phyloP scores from a whole-genome alignment of 1,140 invertebrate species.

The Diprion similis region DNA sequence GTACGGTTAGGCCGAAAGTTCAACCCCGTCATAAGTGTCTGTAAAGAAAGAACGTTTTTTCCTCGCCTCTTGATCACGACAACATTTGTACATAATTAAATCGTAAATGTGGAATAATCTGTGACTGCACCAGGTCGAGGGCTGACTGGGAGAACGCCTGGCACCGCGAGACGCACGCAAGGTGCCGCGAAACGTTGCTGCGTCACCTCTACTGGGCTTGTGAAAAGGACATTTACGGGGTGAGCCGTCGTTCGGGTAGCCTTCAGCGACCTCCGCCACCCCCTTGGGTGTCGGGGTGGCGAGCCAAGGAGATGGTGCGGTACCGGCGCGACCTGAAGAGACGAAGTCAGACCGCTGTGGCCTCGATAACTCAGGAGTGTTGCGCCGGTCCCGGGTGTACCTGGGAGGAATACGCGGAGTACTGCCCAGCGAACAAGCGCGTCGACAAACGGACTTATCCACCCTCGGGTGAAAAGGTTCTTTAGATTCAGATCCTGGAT shows the following conservation, averaged over 20 bases:
- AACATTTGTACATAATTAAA: too few species aligned
- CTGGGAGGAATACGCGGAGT: conserved; percentile 72
- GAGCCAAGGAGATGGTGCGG: conserved; percentile 51
- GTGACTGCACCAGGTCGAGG: conserved; percentile 50
- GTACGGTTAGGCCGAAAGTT: too few species aligned
- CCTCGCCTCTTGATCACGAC: too few species aligned
- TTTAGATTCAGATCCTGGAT: too few species aligned
- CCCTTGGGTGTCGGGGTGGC: conserved; percentile 51
- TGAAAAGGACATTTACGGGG: conserved; percentile 67
- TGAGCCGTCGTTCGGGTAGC: conserved; percentile 55
- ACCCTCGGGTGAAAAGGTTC: neutral
- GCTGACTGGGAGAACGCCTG: conserved; percentile 67
- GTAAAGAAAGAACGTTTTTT: too few species aligned
- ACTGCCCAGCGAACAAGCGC: conserved; percentile 67
- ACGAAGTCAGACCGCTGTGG: conserved; percentile 37
- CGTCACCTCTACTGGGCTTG: conserved; percentile 68
- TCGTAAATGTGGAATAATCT: too few species aligned
- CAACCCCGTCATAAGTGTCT: too few species aligned
- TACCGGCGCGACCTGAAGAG: conserved; percentile 37
- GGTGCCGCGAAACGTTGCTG: conserved; percentile 64
- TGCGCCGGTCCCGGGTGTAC: conserved; percentile 66
- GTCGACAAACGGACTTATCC: neutral
- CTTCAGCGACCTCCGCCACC: neutral
- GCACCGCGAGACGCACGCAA: conserved; percentile 65
- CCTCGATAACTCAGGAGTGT: conserved; percentile 67